Evolutionary conservation across 2,113 vertebrate species (phyloP), one percentile per base, ranked within the genome.

Genomic region (Sardina pilchardus): DNA sequence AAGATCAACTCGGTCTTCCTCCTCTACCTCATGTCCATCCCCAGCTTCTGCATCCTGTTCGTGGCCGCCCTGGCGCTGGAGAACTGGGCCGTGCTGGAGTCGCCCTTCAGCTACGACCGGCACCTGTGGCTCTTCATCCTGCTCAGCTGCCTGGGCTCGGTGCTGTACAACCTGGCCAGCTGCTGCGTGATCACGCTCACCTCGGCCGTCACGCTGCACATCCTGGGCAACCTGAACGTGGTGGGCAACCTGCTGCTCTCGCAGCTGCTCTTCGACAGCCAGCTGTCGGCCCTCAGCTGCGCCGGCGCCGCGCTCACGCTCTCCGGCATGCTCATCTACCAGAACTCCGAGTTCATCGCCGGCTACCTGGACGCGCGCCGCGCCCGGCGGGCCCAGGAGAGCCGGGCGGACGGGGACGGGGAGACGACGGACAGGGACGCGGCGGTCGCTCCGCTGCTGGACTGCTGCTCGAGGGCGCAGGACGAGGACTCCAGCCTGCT

Each of bases 91-190:
- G 82, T 94, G 17, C 95, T 96, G 87, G 95, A 95, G 1, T 95
- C 92, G 0, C 93, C 96, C 0, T 88, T 95, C 10, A 93, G 95
- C 36, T 94, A 96, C 0, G 95, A 98, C 59, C 82, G 91, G 34
- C 90, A 85, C 78, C 96, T 99, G 84, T 99, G 98, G 98, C 91
- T 94, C 88, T 98, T 97, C 21, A 91, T 99, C 89, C 90, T 98
- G 90, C 96, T 99, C 89, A 99, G 98, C 95, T 99, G 98, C 92
- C 92, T 98, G 85, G 95, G 97, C 88, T 99, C 98, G 0, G 97
- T 99, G 86, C 92, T 99, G 88, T 99, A 99, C 95, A 99, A 99
- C 95, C 90, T 99, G 93, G 96, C 98, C 91, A 98, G 97, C 93
- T 97, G 96, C 95, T 96, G 96, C 47, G 92, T 99, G 89, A 96